phyloP scores from a whole-genome alignment of 1,140 invertebrate species.

The Drosophila tani region DNA sequence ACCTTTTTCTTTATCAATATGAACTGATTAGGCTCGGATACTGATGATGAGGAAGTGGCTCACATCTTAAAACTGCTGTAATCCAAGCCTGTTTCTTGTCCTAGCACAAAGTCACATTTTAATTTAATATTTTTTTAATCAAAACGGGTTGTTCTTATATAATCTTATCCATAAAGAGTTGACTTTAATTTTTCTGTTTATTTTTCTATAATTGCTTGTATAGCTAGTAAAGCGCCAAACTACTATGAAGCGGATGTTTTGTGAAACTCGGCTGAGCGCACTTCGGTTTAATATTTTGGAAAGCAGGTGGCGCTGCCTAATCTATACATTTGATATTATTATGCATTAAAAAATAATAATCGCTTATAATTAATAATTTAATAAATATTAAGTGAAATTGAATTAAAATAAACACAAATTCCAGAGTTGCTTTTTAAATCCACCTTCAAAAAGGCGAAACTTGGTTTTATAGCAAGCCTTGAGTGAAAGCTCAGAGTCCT shows the following conservation, averaged over 20 bases:
- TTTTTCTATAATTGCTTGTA: not conserved
- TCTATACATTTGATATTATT: not conserved
- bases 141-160: not conserved
- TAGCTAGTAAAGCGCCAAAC: not conserved
- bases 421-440: accelerated
- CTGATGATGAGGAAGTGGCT: no score
- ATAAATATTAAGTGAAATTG: not conserved
- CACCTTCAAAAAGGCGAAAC: not conserved
- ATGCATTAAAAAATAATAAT: not conserved
- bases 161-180: not conserved
- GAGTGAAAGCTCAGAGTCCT: slow-evolving; percentile 9
- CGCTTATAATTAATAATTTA: not conserved
- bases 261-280: not conserved
- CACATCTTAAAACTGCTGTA: no score
- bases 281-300: no score
- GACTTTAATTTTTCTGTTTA: not conserved
- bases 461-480: slow-evolving; percentile 16
- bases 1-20: no score
- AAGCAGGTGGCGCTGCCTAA: not conserved
- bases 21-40: no score
- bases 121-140: no score
- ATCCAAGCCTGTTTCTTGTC: no score
- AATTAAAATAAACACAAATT: not conserved
- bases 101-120: no score
- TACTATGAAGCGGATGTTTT: not conserved